Conservation (phyloP, 2,888 invertebrate species). For the Lasioglossum morio region DNA sequence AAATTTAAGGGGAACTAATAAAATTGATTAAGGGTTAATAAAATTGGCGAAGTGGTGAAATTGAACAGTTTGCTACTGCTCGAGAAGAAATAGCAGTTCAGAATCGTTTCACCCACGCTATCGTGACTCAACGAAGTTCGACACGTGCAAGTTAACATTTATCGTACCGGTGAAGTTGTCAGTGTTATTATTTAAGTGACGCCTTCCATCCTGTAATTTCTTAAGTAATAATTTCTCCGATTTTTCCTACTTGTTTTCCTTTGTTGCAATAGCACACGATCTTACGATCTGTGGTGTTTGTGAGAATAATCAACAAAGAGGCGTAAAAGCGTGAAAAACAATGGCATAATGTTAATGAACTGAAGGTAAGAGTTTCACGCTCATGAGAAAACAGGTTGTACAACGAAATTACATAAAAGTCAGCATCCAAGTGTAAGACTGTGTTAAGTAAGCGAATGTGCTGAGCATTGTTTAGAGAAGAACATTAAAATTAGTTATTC, state of each 20-base stretch:
- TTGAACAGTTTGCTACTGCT: neutral
- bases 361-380: constrained; percentile 11
- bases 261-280: neutral
- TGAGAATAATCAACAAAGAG: neutral
- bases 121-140: neutral
- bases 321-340: constrained; percentile 1
- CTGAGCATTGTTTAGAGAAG: neutral
- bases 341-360: neutral
- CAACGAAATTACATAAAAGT: constrained; percentile 2
- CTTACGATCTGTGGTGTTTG: neutral
- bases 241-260: too few relatives aligned
- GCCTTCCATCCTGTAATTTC: neutral
- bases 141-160: neutral
- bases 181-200: neutral
- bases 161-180: neutral
- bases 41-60: neutral
- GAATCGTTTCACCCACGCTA: neutral
- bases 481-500: neutral
- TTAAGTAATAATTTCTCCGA: neutral
- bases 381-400: neutral
- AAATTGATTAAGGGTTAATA: neutral
- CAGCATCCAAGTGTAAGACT: neutral
- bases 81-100: neutral
- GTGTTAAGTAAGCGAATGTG: neutral
- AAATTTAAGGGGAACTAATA: neutral